Conservation (phyloP, 64 coral and sea anemone genomes). For the Trachythela sp. region DNA sequence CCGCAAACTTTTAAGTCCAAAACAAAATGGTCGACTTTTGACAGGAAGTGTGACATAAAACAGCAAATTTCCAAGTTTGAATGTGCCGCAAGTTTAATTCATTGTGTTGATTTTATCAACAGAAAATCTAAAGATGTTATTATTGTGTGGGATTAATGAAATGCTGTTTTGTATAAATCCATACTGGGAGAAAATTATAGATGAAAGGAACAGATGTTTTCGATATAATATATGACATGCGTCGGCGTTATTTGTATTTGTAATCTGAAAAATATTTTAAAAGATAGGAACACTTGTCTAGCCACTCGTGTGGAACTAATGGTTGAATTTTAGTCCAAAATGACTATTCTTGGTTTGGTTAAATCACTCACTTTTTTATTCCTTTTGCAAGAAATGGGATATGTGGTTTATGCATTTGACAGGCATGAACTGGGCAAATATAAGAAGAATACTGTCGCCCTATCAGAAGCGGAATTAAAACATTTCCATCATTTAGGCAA, state of each 20-base stretch:
- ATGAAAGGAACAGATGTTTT: not conserved
- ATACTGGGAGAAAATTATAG: not conserved
- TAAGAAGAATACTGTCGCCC: not conserved
- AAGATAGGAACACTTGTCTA: too few relatives aligned
- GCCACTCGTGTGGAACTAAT: too few relatives aligned
- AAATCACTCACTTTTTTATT: not conserved
- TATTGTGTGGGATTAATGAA: not conserved
- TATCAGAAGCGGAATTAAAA: not conserved
- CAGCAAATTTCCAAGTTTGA: too few relatives aligned
- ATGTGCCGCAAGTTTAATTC: too few relatives aligned
- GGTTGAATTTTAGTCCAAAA: too few relatives aligned
- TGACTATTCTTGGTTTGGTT: too few relatives aligned
- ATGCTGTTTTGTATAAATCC: not conserved
- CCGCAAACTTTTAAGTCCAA: too few relatives aligned
- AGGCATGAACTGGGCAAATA: not conserved
- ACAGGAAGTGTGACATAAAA: too few relatives aligned
- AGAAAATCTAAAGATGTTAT: not conserved
- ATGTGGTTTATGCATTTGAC: not conserved
- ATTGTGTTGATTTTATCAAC: not conserved
- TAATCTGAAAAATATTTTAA: too few relatives aligned
- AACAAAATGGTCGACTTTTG: too few relatives aligned
- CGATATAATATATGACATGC: too few relatives aligned
- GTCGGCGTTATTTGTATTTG: too few relatives aligned
- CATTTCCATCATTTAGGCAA: slow-evolving; percentile 55
- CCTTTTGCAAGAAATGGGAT: not conserved